Percentiles rank a stretch among this genome's conserved stretches.
These are phyloP conservation scores for Epizoanthus illoricatus DNA, from an alignment of 92 coral and sea anemone genomes.

Conservation along the genomic window DNA sequence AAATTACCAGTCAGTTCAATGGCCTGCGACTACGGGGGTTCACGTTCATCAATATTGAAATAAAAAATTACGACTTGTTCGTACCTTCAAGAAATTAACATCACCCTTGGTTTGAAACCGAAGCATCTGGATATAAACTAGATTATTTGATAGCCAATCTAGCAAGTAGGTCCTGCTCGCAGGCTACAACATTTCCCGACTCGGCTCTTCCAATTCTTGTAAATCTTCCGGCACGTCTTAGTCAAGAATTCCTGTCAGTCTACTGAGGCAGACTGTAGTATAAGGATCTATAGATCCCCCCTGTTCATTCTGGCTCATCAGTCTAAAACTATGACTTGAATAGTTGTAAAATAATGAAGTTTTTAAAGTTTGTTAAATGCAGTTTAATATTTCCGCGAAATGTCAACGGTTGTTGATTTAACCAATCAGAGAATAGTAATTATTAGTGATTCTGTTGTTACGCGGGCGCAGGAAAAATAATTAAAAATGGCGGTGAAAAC, in stretches of 20 bases:
- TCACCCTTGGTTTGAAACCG: too few relatives aligned
- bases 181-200: constrained; percentile 77
- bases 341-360: not conserved
- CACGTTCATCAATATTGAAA: too few relatives aligned
- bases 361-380: not conserved
- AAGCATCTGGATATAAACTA: too few relatives aligned
- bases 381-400: constrained; percentile 58
- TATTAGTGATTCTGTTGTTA: constrained; percentile 53
- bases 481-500: constrained; percentile 10
- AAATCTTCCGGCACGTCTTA: constrained; percentile 78
- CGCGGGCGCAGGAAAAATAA: constrained; percentile 46
- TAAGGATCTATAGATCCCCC: constrained; percentile 78
- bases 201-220: constrained; percentile 85
- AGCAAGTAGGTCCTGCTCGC: too few relatives aligned
- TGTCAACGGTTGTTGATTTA: constrained; percentile 53
- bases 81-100: too few relatives aligned
- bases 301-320: constrained; percentile 63
- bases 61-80: too few relatives aligned
- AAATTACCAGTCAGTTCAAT: too few relatives aligned
- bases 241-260: constrained; percentile 83
- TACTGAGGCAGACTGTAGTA: constrained; percentile 78
- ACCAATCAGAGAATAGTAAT: constrained; percentile 59
- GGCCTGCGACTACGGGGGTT: too few relatives aligned
- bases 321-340: not conserved
- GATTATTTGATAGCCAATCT: too few relatives aligned